Conservation (phyloP, 2,797 vertebrate genomes). For the Apodemus agrarius region DNA sequence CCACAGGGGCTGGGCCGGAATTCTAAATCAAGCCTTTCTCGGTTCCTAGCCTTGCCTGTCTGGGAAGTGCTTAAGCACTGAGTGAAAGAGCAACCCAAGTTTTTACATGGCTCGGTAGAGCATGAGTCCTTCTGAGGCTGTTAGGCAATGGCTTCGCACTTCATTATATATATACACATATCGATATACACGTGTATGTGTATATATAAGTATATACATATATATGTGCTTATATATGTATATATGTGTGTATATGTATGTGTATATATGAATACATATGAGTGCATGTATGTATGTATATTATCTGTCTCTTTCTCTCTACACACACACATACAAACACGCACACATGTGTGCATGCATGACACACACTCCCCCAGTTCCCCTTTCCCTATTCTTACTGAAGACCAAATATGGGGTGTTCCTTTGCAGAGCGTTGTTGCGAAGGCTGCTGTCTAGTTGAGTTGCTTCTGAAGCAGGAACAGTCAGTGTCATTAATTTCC, state of each 20-base stretch:
- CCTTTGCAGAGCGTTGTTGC: background rate
- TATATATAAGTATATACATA: no score
- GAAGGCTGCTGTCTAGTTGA: conserved; percentile 70
- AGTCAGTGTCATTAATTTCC: conserved; percentile 66
- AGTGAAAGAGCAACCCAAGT: background rate
- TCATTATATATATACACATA: background rate
- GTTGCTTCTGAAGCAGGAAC: conserved; percentile 52
- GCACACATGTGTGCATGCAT: no score
- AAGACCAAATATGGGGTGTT: conserved; percentile 21
- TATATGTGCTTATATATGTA: background rate
- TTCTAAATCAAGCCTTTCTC: conserved; percentile 60
- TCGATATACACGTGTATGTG: no score
- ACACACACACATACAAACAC: background rate
- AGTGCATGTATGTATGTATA: background rate
- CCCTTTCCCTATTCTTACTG: background rate
- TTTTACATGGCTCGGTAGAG: background rate
- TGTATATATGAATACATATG: background rate
- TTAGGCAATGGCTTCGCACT: conserved; percentile 5
- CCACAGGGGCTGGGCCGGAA: conserved; percentile 48
- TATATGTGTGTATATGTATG: background rate
- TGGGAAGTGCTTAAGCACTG: background rate
- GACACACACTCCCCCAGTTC: no score
- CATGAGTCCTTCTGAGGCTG: background rate
- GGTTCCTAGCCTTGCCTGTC: background rate
- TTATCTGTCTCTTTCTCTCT: background rate